These are phyloP conservation scores for Brachyhypopomus gauderio DNA, from an alignment of 2,113 vertebrate genomes.

Conservation along the genomic window DNA sequence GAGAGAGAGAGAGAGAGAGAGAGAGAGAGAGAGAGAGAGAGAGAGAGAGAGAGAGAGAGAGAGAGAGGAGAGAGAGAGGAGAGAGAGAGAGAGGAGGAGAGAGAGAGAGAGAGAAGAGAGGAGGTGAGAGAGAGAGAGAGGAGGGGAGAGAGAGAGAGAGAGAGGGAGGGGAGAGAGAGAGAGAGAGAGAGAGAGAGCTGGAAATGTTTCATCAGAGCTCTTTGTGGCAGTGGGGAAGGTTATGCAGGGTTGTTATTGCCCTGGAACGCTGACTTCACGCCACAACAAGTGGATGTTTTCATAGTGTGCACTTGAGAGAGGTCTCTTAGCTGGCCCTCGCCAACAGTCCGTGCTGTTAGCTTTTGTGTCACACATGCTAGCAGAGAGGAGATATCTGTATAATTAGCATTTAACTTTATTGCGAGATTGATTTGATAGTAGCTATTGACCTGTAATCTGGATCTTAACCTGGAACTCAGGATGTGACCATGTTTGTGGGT, in stretches of 20 bases:
- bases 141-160: slow-evolving; percentile 52
- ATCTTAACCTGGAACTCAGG: no score
- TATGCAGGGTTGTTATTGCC: slow-evolving; percentile 34
- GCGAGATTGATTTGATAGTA: slow-evolving; percentile 15
- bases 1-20: slow-evolving; percentile 57
- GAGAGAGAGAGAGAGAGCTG: slow-evolving; percentile 39
- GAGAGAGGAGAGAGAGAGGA: slow-evolving; percentile 48
- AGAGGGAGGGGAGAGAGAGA: slow-evolving; percentile 48
- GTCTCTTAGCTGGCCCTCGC: neutral
- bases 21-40: slow-evolving; percentile 47
- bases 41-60: slow-evolving; percentile 45
- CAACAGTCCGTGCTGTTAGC: slow-evolving; percentile 35
- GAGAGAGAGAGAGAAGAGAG: slow-evolving; percentile 53
- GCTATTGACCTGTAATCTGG: neutral
- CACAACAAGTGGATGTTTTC: slow-evolving; percentile 37
- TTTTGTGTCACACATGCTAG: neutral
- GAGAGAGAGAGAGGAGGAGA: slow-evolving; percentile 46
- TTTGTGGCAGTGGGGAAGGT: slow-evolving; percentile 25
- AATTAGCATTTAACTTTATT: slow-evolving; percentile 17
- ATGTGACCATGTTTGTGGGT: no score
- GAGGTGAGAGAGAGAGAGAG: slow-evolving; percentile 55
- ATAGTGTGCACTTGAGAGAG: neutral
- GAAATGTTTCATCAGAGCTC: slow-evolving; percentile 33
- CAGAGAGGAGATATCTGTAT: slow-evolving; percentile 8
- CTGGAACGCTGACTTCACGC: slow-evolving; percentile 24